These are phyloP conservation scores for Quadroppia sp. DNA, from an alignment of 2,888 invertebrate species.

Conservation along the genomic window DNA sequence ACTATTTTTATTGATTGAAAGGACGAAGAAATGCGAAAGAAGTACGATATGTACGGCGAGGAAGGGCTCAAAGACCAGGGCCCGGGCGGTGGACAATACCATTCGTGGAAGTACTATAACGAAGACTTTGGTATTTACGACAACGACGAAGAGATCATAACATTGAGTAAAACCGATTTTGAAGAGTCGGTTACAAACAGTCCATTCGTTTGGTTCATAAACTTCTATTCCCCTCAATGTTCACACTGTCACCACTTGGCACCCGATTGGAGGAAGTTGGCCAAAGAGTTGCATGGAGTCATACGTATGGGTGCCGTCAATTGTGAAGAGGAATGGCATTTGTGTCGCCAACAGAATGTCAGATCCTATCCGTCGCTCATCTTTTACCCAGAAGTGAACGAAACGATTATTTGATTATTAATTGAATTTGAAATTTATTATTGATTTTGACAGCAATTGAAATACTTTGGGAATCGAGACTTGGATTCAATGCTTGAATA, in stretches of 20 bases:
- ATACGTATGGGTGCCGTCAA: constrained; percentile 64
- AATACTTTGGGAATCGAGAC: constrained; percentile 62
- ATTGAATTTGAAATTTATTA: constrained; percentile 1
- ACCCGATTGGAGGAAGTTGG: constrained; percentile 65
- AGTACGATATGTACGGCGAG: constrained; percentile 74
- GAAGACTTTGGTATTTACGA: constrained; percentile 77
- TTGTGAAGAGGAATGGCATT: constrained; percentile 60
- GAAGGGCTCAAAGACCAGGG: constrained; percentile 60
- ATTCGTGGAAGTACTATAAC: constrained; percentile 74
- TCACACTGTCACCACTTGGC: constrained; percentile 67
- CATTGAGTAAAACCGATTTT: constrained; percentile 69
- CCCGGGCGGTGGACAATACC: constrained; percentile 61
- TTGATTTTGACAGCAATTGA: constrained; percentile 54
- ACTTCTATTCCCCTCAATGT: constrained; percentile 72
- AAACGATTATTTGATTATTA: constrained; percentile 46
- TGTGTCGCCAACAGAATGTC: constrained; percentile 62
- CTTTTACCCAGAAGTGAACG: constrained; percentile 60
- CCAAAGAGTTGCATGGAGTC: constrained; percentile 57
- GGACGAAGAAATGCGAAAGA: constrained; percentile 70
- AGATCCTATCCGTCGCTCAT: constrained; percentile 65
- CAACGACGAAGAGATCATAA: constrained; percentile 74
- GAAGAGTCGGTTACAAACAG: constrained; percentile 59
- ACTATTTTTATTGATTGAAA: not conserved
- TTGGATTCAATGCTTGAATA: constrained; percentile 62
- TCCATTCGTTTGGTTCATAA: constrained; percentile 66